Conservation (phyloP, 1,140 invertebrate species). For the Drosophila takahashii region DNA sequence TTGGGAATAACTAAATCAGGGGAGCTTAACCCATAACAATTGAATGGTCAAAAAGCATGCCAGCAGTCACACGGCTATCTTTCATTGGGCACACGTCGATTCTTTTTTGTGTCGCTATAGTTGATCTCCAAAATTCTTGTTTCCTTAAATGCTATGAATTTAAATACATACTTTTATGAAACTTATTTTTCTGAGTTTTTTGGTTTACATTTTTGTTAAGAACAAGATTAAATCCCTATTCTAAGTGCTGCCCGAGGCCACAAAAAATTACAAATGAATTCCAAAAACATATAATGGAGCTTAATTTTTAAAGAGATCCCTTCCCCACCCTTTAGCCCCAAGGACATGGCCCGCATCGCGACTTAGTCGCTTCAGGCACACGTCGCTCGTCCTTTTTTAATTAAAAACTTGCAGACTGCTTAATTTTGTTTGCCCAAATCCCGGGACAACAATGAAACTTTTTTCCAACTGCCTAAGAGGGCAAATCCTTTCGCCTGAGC, state of each 20-base stretch:
- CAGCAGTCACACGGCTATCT: no score
- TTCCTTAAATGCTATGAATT: no score
- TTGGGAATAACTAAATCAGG: no score
- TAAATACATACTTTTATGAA: no score
- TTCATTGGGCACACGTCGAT: no score
- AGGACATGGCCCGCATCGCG: conserved; percentile 34
- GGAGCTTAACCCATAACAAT: no score
- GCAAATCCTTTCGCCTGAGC: conserved; percentile 52
- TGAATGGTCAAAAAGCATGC: no score
- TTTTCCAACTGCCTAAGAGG: conserved; percentile 55
- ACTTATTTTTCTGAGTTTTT: no score
- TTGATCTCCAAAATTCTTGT: no score
- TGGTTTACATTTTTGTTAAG: neutral
- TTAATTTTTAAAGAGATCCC: conserved; percentile 28
- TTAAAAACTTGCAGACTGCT: conserved; percentile 83
- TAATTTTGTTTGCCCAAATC: conserved; percentile 82
- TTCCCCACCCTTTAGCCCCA: neutral
- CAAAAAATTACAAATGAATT: conserved; percentile 16
- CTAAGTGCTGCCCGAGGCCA: neutral
- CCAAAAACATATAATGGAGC: conserved; percentile 10
- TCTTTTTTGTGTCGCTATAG: no score
- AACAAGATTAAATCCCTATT: neutral
- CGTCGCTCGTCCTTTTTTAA: conserved; percentile 75
- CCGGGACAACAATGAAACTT: conserved; percentile 80
- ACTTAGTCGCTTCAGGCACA: conserved; percentile 62